Evolutionary conservation across 2,888 invertebrate species (phyloP).

Genomic region (Chloromyia formosa): DNA sequence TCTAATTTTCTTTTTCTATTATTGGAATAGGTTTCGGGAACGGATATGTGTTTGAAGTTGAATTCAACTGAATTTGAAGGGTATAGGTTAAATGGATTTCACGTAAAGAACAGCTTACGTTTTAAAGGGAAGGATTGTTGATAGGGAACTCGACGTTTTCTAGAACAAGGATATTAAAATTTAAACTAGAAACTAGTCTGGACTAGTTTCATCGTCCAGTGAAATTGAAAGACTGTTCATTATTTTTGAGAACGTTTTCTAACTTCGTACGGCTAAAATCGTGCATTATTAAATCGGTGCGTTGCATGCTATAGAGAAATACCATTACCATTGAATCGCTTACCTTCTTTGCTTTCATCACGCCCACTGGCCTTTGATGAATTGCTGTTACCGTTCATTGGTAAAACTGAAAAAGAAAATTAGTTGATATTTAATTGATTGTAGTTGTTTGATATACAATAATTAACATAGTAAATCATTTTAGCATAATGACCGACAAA

Average conservation of each 20-base stretch:
- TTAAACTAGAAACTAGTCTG: too few relatives aligned
- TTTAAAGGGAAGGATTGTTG: background rate
- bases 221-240: too few relatives aligned
- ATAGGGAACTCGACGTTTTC: too few relatives aligned
- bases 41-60: background rate
- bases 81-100: background rate
- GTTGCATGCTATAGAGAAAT: background rate
- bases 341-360: slow-evolving; percentile 54
- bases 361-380: slow-evolving; percentile 54
- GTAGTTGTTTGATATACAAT: too few relatives aligned
- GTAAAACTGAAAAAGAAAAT: slow-evolving; percentile 58
- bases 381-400: slow-evolving; percentile 60
- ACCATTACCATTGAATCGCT: slow-evolving; percentile 51
- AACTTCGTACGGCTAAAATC: too few relatives aligned
- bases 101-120: background rate
- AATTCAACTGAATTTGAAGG: background rate
- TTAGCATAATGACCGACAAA: background rate
- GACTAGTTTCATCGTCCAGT: too few relatives aligned
- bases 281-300: too few relatives aligned
- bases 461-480: too few relatives aligned
- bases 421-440: background rate
- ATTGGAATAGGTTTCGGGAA: slow-evolving; percentile 16
- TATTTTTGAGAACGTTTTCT: too few relatives aligned
- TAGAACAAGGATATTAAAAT: too few relatives aligned
- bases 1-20: slow-evolving; percentile 17